A percentile compares a stretch with the other conserved stretches of the same genome.
phyloP scores from a whole-genome alignment of 2,113 vertebrate genomes.

The Microtus pennsylvanicus region DNA sequence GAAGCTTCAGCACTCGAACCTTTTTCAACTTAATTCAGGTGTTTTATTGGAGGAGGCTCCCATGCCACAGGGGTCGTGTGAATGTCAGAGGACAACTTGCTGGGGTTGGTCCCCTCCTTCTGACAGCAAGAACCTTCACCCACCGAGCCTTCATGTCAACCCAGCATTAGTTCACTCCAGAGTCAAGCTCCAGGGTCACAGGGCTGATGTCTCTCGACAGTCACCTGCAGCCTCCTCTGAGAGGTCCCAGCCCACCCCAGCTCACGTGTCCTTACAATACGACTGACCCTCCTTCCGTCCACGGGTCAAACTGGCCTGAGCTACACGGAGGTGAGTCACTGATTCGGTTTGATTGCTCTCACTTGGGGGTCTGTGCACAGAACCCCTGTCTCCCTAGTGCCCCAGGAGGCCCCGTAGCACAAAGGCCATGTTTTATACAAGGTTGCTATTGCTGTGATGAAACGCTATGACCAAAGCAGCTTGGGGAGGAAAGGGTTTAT shows the following conservation, averaged over 20 bases:
- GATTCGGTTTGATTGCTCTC: too few relatives aligned
- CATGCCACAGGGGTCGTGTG: not conserved
- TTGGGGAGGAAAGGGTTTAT: not conserved
- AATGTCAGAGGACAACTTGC: not conserved
- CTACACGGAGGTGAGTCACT: not conserved
- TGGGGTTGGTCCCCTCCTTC: not conserved
- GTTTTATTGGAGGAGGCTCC: not conserved
- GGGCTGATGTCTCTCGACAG: not conserved
- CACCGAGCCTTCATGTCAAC: not conserved
- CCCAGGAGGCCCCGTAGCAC: not conserved
- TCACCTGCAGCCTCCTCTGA: not conserved
- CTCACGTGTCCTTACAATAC: not conserved
- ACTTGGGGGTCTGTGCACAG: not conserved
- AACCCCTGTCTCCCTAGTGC: not conserved
- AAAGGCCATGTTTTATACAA: not conserved
- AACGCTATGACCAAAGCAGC: not conserved
- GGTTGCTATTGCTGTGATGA: not conserved
- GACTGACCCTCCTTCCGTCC: not conserved
- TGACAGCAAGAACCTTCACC: not conserved
- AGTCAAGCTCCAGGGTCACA: not conserved
- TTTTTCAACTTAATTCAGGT: not conserved
- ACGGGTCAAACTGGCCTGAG: not conserved
- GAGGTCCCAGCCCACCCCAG: not conserved
- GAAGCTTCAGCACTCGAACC: not conserved
- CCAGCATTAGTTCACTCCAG: not conserved